phyloP scores from a whole-genome alignment of 2,888 invertebrate species.

The Pollenia griseotomentosa region DNA sequence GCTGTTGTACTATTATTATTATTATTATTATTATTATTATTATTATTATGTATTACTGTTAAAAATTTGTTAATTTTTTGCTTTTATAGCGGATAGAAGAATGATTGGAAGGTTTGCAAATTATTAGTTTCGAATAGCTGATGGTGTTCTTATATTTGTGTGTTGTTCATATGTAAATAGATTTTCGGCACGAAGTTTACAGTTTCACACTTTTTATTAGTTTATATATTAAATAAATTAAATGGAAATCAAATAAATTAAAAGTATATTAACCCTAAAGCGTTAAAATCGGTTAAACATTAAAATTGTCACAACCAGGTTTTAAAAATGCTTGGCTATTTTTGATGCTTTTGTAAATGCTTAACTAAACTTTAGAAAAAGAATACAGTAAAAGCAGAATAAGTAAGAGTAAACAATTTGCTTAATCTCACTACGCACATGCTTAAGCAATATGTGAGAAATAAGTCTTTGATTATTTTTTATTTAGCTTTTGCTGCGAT shows the following conservation, averaged over 20 bases:
- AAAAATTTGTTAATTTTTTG: conserved; percentile 38
- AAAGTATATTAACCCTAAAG: background rate
- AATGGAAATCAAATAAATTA: conserved; percentile 3
- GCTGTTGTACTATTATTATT: conserved; percentile 6
- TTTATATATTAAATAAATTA: conserved; percentile 51
- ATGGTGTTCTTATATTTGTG: conserved; percentile 35
- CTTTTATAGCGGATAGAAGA: conserved; percentile 33
- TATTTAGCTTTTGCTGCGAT: too few species aligned
- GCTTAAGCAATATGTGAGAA: too few species aligned
- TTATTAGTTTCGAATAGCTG: conserved; percentile 51
- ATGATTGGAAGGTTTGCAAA: conserved; percentile 45
- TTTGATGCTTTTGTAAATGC: too few species aligned
- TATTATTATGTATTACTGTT: conserved; percentile 34
- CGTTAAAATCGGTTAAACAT: background rate
- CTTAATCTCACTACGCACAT: too few species aligned
- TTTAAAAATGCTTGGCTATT: too few species aligned
- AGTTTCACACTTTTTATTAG: conserved; percentile 66
- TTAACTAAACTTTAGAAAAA: too few species aligned
- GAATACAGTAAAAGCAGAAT: background rate
- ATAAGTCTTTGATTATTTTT: too few species aligned
- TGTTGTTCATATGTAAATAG: conserved; percentile 42
- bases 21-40: background rate
- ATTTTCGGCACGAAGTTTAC: conserved; percentile 62
- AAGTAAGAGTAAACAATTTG: background rate
- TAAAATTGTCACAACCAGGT: background rate